Evolutionary conservation across 2,113 vertebrate species (phyloP).

Genomic region (Paedocypris sp.): DNA sequence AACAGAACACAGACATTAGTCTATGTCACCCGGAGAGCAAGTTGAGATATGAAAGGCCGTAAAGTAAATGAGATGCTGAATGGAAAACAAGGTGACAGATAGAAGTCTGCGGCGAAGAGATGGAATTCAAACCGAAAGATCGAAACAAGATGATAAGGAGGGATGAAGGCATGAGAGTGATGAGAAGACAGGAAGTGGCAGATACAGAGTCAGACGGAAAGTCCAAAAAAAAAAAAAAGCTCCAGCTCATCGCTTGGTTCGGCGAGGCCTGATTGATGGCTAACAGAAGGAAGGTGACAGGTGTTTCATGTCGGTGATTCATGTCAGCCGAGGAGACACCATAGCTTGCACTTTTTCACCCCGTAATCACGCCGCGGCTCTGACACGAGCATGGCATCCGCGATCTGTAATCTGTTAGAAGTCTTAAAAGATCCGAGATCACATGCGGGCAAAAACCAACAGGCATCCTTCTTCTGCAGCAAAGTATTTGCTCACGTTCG

Average conservation of each 20-base stretch:
- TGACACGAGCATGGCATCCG: slow-evolving; percentile 30
- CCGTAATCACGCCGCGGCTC: not conserved
- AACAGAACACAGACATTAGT: slow-evolving; percentile 8
- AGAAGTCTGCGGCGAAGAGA: not conserved
- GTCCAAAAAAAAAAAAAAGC: slow-evolving; percentile 15
- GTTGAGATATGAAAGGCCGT: not conserved
- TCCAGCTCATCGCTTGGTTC: slow-evolving; percentile 33
- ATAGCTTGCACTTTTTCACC: slow-evolving; percentile 8
- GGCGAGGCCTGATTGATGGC: slow-evolving; percentile 53
- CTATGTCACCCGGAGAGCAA: not conserved
- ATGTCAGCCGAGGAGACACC: slow-evolving; percentile 29
- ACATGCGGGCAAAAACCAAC: not conserved
- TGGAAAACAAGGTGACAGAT: slow-evolving; percentile 23
- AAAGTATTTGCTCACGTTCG: not conserved
- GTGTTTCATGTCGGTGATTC: slow-evolving; percentile 57
- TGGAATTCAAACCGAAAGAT: slow-evolving; percentile 13
- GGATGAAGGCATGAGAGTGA: slow-evolving; percentile 16
- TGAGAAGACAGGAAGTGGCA: slow-evolving; percentile 13
- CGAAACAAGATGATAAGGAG: slow-evolving; percentile 9
- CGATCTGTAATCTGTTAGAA: slow-evolving; percentile 60
- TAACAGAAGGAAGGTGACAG: slow-evolving; percentile 57
- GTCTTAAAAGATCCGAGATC: slow-evolving; percentile 38
- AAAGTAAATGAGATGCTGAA: slow-evolving; percentile 21
- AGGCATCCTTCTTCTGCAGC: not conserved
- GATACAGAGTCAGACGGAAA: slow-evolving; percentile 9